Evolutionary conservation across 2,797 vertebrate genomes (phyloP).

Genomic region (Scolopax bukidnonensis): DNA sequence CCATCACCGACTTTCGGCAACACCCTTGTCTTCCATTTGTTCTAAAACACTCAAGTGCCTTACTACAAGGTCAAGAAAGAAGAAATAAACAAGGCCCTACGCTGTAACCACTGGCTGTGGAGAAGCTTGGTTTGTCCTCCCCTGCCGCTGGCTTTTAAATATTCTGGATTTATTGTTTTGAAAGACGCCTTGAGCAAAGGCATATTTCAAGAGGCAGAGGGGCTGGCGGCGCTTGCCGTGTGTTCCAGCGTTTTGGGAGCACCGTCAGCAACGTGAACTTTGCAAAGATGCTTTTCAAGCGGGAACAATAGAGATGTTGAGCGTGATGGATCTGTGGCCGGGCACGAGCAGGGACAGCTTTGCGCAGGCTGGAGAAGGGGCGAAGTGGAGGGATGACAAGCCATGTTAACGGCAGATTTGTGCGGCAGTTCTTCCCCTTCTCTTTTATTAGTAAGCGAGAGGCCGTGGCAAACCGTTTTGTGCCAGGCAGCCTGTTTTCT

Average conservation of each 20-base stretch:
- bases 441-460: slow-evolving; percentile 30
- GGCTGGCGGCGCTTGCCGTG: neutral
- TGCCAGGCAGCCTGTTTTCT: neutral
- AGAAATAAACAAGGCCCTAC: neutral
- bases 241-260: slow-evolving; percentile 8
- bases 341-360: neutral
- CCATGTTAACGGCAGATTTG: neutral
- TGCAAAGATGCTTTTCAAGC: slow-evolving; percentile 1
- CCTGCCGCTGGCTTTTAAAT: neutral
- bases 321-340: neutral
- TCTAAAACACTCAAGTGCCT: neutral
- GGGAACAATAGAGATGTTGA: neutral
- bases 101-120: neutral
- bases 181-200: neutral
- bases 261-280: slow-evolving; percentile 4
- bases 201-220: neutral
- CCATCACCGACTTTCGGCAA: neutral
- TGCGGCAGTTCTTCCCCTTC: neutral
- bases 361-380: neutral
- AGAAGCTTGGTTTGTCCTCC: neutral
- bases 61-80: neutral
- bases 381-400: neutral
- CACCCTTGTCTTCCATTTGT: neutral
- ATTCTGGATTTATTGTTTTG: slow-evolving; percentile 35
- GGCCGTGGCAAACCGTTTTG: neutral